Percentiles rank a stretch among this genome's conserved stretches.
phyloP scores from a whole-genome alignment of 2,113 vertebrate genomes.

The Phoxinus phoxinus region DNA sequence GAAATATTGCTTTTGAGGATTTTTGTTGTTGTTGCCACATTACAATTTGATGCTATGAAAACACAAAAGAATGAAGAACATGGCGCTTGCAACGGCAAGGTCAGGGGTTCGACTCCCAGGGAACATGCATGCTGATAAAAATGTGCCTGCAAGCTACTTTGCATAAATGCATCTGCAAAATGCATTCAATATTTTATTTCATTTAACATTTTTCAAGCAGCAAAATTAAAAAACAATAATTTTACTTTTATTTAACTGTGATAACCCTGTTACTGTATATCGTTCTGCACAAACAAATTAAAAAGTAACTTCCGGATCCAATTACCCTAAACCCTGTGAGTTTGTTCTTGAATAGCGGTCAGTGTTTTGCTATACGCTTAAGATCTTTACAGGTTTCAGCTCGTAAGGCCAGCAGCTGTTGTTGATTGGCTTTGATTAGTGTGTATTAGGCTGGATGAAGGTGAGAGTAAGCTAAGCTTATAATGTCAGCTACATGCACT shows the following conservation, averaged over 20 bases:
- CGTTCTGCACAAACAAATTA: not conserved
- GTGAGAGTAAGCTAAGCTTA: slow-evolving; percentile 17
- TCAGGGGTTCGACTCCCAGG: too few relatives aligned
- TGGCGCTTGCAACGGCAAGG: too few relatives aligned
- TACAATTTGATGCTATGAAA: not conserved
- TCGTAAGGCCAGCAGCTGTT: not conserved
- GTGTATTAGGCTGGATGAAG: slow-evolving; percentile 3
- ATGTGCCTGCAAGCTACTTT: not conserved
- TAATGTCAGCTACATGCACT: not conserved
- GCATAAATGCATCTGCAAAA: not conserved
- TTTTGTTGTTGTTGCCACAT: not conserved
- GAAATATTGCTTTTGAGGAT: not conserved
- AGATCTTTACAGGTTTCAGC: slow-evolving; percentile 13
- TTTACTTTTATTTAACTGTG: not conserved
- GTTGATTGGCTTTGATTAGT: slow-evolving; percentile 13
- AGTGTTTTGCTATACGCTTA: slow-evolving; percentile 17
- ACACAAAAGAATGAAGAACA: not conserved
- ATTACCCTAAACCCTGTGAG: not conserved
- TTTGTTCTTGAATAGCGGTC: not conserved
- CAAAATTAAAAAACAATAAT: too few relatives aligned
- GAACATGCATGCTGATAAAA: too few relatives aligned
- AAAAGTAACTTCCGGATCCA: not conserved
- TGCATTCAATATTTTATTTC: not conserved
- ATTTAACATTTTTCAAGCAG: not conserved
- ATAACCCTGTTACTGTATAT: not conserved